Conservation (phyloP, 2,888 invertebrate species). For the Epicampocera succincta region DNA sequence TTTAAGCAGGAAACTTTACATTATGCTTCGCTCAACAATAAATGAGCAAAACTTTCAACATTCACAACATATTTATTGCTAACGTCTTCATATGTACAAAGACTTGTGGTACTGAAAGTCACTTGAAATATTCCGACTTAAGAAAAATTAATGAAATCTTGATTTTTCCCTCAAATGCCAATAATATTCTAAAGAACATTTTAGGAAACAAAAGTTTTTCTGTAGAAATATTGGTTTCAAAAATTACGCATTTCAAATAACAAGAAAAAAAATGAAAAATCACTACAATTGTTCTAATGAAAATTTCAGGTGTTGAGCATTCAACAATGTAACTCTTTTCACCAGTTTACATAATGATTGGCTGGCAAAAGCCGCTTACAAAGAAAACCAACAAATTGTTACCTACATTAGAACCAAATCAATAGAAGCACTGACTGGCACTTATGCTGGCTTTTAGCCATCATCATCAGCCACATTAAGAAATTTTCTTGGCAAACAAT, state of each 20-base stretch:
- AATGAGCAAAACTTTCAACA: neutral
- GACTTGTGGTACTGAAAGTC: too few species aligned
- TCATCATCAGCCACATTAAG: conserved; percentile 17
- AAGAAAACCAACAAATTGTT: too few species aligned
- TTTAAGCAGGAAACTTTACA: neutral
- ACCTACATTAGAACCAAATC: too few species aligned
- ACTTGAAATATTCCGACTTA: too few species aligned
- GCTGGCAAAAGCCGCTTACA: neutral
- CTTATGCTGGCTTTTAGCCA: conserved; percentile 42
- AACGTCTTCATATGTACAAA: too few species aligned
- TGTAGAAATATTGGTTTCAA: too few species aligned
- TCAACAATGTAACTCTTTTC: neutral
- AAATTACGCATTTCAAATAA: too few species aligned
- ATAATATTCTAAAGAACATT: too few species aligned
- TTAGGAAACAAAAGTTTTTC: too few species aligned
- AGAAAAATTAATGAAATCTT: too few species aligned
- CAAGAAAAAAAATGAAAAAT: neutral
- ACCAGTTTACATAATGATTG: neutral
- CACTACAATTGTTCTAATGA: neutral
- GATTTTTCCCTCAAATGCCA: too few species aligned
- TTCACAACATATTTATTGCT: too few species aligned
- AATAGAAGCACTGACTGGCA: conserved; percentile 8
- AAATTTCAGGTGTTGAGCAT: neutral
- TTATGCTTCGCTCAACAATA: neutral
- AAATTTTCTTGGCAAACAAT: conserved; percentile 33